These are phyloP conservation scores for Mimas tiliae DNA, from an alignment of 2,888 invertebrate species.

Conservation along the genomic window DNA sequence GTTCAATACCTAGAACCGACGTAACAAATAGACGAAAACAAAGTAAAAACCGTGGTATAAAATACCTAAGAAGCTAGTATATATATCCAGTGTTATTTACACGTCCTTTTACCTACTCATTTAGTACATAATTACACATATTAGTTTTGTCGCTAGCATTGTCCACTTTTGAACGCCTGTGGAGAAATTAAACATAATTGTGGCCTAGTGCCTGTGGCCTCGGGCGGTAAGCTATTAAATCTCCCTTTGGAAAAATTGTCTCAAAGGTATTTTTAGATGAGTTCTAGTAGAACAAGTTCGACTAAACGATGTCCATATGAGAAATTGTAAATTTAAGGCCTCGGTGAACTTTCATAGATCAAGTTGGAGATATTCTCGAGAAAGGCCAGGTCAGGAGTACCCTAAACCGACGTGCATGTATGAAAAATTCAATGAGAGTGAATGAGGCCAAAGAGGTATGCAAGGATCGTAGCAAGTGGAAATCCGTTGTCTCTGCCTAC, in stretches of 20 bases:
- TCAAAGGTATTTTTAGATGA: slow-evolving; percentile 8
- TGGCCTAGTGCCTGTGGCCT: not conserved
- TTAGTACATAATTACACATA: not conserved
- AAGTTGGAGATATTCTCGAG: no score
- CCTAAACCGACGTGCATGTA: no score
- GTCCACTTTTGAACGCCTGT: not conserved
- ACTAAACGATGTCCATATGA: not conserved
- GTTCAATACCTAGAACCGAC: not conserved
- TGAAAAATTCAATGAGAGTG: no score
- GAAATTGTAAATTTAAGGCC: no score
- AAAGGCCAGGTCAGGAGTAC: no score
- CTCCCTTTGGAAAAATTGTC: slow-evolving; percentile 16
- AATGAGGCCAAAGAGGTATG: no score
- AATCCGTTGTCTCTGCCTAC: no score
- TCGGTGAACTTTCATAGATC: no score
- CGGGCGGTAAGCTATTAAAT: slow-evolving; percentile 2
- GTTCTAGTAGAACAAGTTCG: not conserved
- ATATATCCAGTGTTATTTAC: not conserved
- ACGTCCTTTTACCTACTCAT: not conserved
- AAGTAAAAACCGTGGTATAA: not conserved
- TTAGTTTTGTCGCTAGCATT: not conserved
- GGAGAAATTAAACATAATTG: not conserved
- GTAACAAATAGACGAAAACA: slow-evolving; percentile 12
- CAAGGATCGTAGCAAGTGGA: no score
- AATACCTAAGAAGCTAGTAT: no score